Evolutionary conservation across 2,888 invertebrate species (phyloP), one percentile per base, ranked within the genome.

Genomic region (Zaprionus bogoriensis): DNA sequence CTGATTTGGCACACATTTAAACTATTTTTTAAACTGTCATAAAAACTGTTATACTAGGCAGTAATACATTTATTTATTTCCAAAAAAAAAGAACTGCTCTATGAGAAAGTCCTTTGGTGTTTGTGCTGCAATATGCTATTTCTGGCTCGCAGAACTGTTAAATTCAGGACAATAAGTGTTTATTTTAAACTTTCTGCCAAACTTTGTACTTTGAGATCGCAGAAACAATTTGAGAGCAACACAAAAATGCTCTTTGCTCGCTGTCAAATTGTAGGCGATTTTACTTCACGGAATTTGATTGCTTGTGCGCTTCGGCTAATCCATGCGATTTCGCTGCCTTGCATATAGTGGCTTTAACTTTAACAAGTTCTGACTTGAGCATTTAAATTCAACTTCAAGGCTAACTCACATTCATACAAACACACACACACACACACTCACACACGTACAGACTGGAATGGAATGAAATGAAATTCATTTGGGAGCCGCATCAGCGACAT

Each of bases 341-440:
- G 55, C 75, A 53, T 52, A 53, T 57, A 39, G 39, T 12, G 10
- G 46, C 73, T 67, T 64, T 53, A 63, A 71, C 62, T 75, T 70
- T 23, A 72, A 55, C 58, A 57, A 59, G 68, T 54, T 71, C 25
- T 41, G 60, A 59, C 58, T 65, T 62, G 60, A 50, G 51, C 61
- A 73, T 73, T 73, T 73, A 76, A 79, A 82, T 74, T 74, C 58
- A 58, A 67, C 69, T 77, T 72, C 72, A 82, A 79, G 80, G 77
- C 69, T 67, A 58, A 66, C 9, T 5, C 10, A 19, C n/a, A 36
- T 41, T 64, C 10, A 44, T 9, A 38, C 19, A 41, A 41, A 42
- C 38, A 10, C 39, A 59, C 48, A 74, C 77, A n/a, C n/a, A n/a
- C 9, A 12, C 10, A 19, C n/a, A 36, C 42, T 64, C 10, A 44